Conservation (phyloP, 2,888 invertebrate species). For the Eugnorisma glareosa region DNA sequence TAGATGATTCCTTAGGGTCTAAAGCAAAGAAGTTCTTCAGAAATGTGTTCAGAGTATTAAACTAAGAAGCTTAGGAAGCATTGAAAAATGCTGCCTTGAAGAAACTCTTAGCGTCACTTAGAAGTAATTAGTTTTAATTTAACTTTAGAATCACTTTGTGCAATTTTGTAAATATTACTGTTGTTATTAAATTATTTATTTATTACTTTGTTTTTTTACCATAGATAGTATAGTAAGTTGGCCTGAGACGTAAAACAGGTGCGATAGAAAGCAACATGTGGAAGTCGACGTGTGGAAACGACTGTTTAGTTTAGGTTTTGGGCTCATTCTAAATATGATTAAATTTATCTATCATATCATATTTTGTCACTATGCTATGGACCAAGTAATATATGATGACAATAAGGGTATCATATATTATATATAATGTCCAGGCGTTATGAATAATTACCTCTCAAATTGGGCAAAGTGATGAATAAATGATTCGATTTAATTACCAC, state of each 20-base stretch:
- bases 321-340: background rate
- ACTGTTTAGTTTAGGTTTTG: no score
- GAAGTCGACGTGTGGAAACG: no score
- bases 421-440: no score
- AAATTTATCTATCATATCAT: background rate
- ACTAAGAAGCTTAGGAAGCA: slow-evolving; percentile 76
- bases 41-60: slow-evolving; percentile 74
- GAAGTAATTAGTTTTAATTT: slow-evolving; percentile 69
- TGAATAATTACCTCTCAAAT: no score
- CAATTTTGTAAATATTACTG: slow-evolving; percentile 88
- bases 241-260: background rate
- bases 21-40: slow-evolving; percentile 71
- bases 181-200: slow-evolving; percentile 68
- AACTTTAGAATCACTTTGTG: slow-evolving; percentile 84
- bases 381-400: no score
- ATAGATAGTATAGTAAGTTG: background rate
- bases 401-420: no score
- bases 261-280: background rate
- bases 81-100: slow-evolving; percentile 76
- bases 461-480: no score
- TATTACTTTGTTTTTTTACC: slow-evolving; percentile 23
- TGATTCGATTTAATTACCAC: no score
- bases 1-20: slow-evolving; percentile 36
- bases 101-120: slow-evolving; percentile 67
- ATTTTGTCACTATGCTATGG: no score